phyloP scores from a whole-genome alignment of 1,140 invertebrate genomes.

The Drosophila neocordata region DNA sequence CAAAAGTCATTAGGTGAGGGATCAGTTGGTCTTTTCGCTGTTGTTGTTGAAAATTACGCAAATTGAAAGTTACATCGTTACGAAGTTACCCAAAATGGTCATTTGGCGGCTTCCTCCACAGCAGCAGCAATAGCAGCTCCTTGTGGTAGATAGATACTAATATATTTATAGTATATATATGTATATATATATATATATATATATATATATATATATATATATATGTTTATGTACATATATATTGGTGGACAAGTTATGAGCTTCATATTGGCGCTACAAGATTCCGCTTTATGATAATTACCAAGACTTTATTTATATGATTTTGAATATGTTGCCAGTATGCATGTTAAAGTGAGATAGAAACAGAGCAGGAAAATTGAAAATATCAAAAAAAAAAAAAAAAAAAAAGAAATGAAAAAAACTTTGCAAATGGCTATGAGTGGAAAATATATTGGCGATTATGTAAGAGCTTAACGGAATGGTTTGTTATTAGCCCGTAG shows the following conservation, averaged over 20 bases:
- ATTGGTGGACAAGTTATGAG: slow-evolving; percentile 53
- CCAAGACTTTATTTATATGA: slow-evolving; percentile 65
- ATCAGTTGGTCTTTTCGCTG: slow-evolving; percentile 61
- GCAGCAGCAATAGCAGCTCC: slow-evolving; percentile 12
- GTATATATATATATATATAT: background rate
- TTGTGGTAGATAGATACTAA: background rate
- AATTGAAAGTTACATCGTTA: slow-evolving; percentile 78
- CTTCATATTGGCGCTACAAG: slow-evolving; percentile 69
- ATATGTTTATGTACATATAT: background rate
- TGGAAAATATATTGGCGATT: slow-evolving; percentile 64
- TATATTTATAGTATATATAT: background rate
- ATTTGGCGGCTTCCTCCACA: slow-evolving; percentile 12
- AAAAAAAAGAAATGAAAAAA: slow-evolving; percentile 15
- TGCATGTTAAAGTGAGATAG: background rate
- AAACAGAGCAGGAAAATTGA: slow-evolving; percentile 60
- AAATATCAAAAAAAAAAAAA: slow-evolving; percentile 18
- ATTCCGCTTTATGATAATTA: slow-evolving; percentile 79
- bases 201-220: background rate
- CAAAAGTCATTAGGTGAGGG: slow-evolving; percentile 74
- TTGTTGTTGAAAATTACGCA: slow-evolving; percentile 73
- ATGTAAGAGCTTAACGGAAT: slow-evolving; percentile 59
- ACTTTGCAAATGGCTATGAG: slow-evolving; percentile 31
- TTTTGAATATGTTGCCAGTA: slow-evolving; percentile 44
- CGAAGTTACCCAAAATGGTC: slow-evolving; percentile 33
- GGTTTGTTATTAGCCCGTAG: slow-evolving; percentile 42